A percentile compares a stretch with the other conserved stretches of the same genome.
phyloP scores from a whole-genome alignment of 2,113 vertebrate species.

The Plotosus lineatus region DNA sequence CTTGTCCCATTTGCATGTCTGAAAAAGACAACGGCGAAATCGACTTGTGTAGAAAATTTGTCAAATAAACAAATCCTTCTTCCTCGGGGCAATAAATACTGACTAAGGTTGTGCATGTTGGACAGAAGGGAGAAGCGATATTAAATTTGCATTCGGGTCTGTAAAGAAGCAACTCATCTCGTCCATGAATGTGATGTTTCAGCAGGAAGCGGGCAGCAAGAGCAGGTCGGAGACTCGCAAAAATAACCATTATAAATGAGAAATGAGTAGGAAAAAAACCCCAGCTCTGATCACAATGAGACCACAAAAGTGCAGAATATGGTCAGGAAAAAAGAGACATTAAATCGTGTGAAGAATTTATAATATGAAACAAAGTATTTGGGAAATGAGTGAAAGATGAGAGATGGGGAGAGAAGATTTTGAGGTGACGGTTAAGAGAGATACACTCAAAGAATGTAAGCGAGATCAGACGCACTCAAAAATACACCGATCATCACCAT shows the following conservation, averaged over 20 bases:
- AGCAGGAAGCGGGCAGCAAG: conserved; percentile 23
- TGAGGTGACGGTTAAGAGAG: background rate
- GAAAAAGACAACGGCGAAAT: conserved; percentile 1
- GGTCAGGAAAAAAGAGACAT: background rate
- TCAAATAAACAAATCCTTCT: conserved; percentile 40
- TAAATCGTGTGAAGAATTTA: conserved; percentile 44
- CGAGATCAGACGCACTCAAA: background rate
- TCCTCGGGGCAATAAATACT: conserved; percentile 44
- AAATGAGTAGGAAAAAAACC: background rate
- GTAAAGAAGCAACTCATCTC: conserved; percentile 20
- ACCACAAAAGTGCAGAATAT: background rate
- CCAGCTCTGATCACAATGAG: background rate
- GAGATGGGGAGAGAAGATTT: conserved; percentile 25
- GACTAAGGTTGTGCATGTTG: conserved; percentile 16
- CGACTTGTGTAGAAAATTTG: conserved; percentile 21
- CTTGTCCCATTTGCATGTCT: conserved; percentile 28
- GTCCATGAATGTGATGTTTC: conserved; percentile 37
- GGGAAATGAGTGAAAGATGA: background rate
- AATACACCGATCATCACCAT: background rate
- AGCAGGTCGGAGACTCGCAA: conserved; percentile 8
- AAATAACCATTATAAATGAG: conserved; percentile 34
- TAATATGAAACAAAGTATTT: conserved; percentile 5
- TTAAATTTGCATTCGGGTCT: conserved; percentile 43
- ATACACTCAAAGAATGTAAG: too few species aligned
- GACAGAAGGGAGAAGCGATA: conserved; percentile 28